Evolutionary conservation across 2,797 vertebrate species (phyloP), one percentile per base, ranked within the genome.

Genomic region (Oophaga sylvatica): DNA sequence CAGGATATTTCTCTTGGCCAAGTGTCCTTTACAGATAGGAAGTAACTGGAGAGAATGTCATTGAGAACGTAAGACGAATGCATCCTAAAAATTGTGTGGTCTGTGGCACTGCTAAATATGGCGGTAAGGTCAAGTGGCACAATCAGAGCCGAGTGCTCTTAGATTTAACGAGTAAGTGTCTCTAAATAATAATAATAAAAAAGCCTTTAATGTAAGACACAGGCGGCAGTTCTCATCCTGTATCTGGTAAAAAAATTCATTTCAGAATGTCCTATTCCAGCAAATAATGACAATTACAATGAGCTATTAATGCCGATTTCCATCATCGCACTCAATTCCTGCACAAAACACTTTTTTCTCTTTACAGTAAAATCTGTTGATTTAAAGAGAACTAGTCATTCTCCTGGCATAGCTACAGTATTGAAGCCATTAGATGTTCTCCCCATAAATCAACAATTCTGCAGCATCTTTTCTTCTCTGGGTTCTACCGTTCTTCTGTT

Each of bases 121-220:
- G 56, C 83, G 63, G 59, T 48, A 48, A 84, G 70, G 70, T 84
- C 83, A 84, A 84, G 83, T 84, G 29, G 70, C 17, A 84, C 48
- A 63, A 84, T 84, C 70, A 84, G 20, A 63, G 70, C 35, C 26
- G 20, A 84, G 68, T 45, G 79, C 62, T 75, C 56, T 75, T 62
- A 16, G 56, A 73, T 84, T 75, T 84, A 75, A 60, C 70, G 73
- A 75, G 70, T 84, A 63, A 84, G 70, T 48, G 56, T 20, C 56
- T 84, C 20, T 67, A 76, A 63, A 75, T 75, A 84, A 71, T 75
- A 84, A 75, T 41, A 75, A 60, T 53, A 53, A 62, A 84, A 22
- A 26, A 19, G 6, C 59, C 45, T 22, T 45, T 45, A 53, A 35
- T 84, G 56, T 48, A 48, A 22, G 60, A 53, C 41, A 8, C 35